A percentile compares a stretch with the other conserved stretches of the same genome.
Evolutionary conservation across 2,113 vertebrate genomes (phyloP).

Genomic region (Mus musculus): DNA sequence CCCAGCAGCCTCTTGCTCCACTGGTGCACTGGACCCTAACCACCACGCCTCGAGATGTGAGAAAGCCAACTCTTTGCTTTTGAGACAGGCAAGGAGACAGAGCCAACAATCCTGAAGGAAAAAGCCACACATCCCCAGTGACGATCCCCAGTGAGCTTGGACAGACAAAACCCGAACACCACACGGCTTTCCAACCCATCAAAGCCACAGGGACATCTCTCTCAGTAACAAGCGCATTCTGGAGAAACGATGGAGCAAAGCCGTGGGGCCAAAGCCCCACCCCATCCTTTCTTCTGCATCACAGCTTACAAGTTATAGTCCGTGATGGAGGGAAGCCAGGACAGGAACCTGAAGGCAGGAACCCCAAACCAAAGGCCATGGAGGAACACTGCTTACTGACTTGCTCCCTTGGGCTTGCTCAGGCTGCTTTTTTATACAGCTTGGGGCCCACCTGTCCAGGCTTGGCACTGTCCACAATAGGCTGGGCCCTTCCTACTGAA

Average conservation of each 20-base stretch:
- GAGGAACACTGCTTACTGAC: background rate
- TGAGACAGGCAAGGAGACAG: background rate
- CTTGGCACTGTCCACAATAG: background rate
- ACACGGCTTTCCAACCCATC: background rate
- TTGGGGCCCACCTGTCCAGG: background rate
- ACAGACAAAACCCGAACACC: fast-evolving
- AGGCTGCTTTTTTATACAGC: background rate
- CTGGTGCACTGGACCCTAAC: background rate
- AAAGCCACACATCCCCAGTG: background rate
- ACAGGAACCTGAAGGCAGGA: background rate
- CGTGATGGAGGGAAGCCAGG: no score
- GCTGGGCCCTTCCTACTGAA: background rate
- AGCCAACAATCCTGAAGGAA: background rate
- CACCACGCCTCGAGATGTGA: background rate
- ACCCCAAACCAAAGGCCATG: background rate
- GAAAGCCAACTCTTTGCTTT: background rate
- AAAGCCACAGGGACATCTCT: background rate
- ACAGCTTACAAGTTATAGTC: background rate
- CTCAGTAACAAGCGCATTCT: background rate
- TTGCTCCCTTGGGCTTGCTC: background rate
- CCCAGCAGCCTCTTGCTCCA: background rate
- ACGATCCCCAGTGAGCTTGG: background rate
- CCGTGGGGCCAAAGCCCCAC: background rate
- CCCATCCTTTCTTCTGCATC: background rate
- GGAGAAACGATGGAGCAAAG: background rate